Evolutionary conservation across 2,888 invertebrate species (phyloP), one percentile per base, ranked within the genome.

Genomic region (Seira ritae): DNA sequence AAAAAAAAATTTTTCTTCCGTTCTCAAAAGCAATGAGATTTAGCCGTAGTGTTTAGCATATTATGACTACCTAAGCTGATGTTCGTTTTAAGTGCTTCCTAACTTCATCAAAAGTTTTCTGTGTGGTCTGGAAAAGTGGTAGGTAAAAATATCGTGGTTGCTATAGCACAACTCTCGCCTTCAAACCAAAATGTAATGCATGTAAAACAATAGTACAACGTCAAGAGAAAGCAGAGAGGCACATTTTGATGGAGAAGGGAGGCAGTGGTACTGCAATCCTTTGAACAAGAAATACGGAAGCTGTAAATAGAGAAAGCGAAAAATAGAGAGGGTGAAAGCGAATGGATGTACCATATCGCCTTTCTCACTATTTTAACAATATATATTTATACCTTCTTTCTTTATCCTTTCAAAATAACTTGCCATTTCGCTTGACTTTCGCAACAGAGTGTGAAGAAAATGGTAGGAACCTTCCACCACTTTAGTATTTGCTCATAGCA

Each of bases 361-460:
- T 10, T 60, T 60, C 60, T n/a, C 60, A 60, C n/a, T 60, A 60
- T 60, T 60, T 10, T 60, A 10, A 60, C 60, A 60, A n/a, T 17
- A 60, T 60, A 60, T 60, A 10, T 6, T 60, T 60, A 60, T 60
- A n/a, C 60, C 60, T 10, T n/a, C 60, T 60, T 10, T 17, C 3
- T 60, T 6, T n/a, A 60, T 60, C 4, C 60, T 60, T 60, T 10
- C 60, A 17, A 60, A 60, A 60, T 60, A 60, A 10, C n/a, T 60
- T n/a, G 60, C 60, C n/a, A 60, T 60, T 60, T 60, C n/a, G 4
- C 60, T 60, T 60, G 60, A 60, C 60, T 60, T 60, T 60, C 60
- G 60, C 60, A 60, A n/a, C 10, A n/a, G 17, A 60, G 60, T 60
- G 60, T 60, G 60, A 60, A 60, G n/a, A 60, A n/a, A 60, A 60